These are phyloP conservation scores for Drosophila tanythrix DNA, from an alignment of 2,888 invertebrate species.

Conservation along the genomic window DNA sequence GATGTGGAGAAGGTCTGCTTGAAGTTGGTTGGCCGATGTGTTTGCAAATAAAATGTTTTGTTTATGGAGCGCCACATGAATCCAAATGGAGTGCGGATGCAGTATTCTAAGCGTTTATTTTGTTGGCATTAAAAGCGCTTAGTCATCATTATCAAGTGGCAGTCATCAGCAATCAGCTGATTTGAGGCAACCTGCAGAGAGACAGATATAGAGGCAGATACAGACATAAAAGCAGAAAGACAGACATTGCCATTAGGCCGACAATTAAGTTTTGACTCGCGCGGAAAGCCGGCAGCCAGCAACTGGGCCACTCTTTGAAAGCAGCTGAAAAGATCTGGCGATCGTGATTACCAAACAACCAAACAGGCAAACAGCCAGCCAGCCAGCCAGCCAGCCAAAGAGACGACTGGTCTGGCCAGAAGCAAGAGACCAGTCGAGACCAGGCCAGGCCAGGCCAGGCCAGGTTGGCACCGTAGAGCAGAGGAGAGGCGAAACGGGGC, in stretches of 20 bases:
- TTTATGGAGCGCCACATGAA: conserved; percentile 45
- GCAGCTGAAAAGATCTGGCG: conserved; percentile 65
- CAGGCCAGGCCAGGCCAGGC: conserved; percentile 15
- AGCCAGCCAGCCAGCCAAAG: conserved; percentile 50
- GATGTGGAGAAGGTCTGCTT: conserved; percentile 1
- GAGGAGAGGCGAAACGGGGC: background rate
- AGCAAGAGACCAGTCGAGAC: conserved; percentile 16
- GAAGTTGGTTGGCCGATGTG: conserved; percentile 14
- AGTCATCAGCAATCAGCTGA: conserved; percentile 68
- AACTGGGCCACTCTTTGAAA: conserved; percentile 64
- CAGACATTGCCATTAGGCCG: conserved; percentile 64
- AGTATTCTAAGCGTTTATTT: conserved; percentile 37
- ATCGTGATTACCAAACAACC: conserved; percentile 71
- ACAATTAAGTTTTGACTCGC: conserved; percentile 70
- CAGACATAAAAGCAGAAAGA: conserved; percentile 20
- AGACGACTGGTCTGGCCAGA: conserved; percentile 58
- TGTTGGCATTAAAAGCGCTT: conserved; percentile 64
- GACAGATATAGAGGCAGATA: conserved; percentile 15
- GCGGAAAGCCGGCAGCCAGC: conserved; percentile 56
- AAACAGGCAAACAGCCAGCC: conserved; percentile 37
- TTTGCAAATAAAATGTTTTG: conserved; percentile 39
- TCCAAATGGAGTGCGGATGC: conserved; percentile 38
- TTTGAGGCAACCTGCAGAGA: conserved; percentile 36
- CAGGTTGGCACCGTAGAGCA: background rate
- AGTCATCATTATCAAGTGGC: conserved; percentile 70